Conservation (phyloP, 2,797 vertebrate species). For the Acanthornis magna region DNA sequence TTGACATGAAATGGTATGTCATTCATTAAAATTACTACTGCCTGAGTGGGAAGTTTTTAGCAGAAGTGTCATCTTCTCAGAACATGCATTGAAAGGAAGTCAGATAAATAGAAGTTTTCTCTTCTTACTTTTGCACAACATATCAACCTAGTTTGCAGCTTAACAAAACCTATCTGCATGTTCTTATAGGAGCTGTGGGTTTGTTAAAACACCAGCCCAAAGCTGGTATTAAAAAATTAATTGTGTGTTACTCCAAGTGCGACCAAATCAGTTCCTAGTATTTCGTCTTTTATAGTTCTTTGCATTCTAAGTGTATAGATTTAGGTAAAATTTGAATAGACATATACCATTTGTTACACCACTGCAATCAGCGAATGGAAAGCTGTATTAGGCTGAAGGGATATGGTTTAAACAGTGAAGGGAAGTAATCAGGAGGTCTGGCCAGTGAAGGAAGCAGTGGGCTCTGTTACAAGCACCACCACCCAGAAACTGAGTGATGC, state of each 20-base stretch:
- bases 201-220: neutral
- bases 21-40: constrained; percentile 3
- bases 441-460: neutral
- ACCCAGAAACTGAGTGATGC: neutral
- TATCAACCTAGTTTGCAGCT: neutral
- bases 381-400: neutral
- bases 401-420: accelerated
- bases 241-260: neutral
- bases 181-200: neutral
- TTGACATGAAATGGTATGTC: neutral
- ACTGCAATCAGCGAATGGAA: neutral
- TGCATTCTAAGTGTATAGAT: neutral
- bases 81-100: neutral
- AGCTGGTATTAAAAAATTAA: neutral
- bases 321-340: neutral
- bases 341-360: neutral
- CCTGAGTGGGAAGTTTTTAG: neutral
- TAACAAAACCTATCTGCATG: neutral
- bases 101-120: neutral
- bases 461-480: neutral
- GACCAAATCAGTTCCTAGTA: neutral
- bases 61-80: neutral
- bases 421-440: neutral
- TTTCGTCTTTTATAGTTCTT: neutral
- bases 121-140: neutral